A percentile compares a stretch with the other conserved stretches of the same genome.
Evolutionary conservation across 1,140 invertebrate species (phyloP).

Genomic region (Idris sp.): DNA sequence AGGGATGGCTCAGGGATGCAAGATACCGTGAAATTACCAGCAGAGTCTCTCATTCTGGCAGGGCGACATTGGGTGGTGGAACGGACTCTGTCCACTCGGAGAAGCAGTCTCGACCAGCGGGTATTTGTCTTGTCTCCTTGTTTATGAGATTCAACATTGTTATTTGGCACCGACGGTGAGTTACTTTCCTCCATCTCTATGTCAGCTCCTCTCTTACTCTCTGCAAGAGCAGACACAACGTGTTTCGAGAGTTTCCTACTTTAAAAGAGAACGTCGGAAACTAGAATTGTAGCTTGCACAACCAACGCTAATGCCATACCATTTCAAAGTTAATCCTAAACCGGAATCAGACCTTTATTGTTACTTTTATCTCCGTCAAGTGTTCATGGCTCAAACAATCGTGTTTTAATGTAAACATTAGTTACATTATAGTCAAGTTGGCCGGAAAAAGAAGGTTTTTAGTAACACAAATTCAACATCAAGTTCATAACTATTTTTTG

Average conservation of each 20-base stretch:
- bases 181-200: constrained; percentile 66
- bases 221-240: constrained; percentile 67
- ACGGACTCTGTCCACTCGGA: constrained; percentile 78
- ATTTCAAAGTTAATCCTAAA: constrained; percentile 65
- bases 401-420: constrained; percentile 39
- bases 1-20: constrained; percentile 77
- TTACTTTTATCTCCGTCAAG: constrained; percentile 46
- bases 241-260: constrained; percentile 76
- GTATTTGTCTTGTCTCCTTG: constrained; percentile 80
- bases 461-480: no score
- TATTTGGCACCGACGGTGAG: constrained; percentile 78
- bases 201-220: constrained; percentile 41
- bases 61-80: constrained; percentile 70
- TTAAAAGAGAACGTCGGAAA: constrained; percentile 74
- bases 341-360: constrained; percentile 62
- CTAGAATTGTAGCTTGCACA: constrained; percentile 65
- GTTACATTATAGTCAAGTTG: constrained; percentile 17
- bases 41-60: constrained; percentile 77
- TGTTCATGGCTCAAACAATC: constrained; percentile 30
- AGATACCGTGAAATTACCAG: constrained; percentile 80
- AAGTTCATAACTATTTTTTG: no score
- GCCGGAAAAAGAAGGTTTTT: constrained; percentile 9
- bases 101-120: constrained; percentile 71
- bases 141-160: constrained; percentile 80
- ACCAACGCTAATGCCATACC: constrained; percentile 67